phyloP scores from a whole-genome alignment of 1,140 invertebrate species.

The Eulimnadia texana region DNA sequence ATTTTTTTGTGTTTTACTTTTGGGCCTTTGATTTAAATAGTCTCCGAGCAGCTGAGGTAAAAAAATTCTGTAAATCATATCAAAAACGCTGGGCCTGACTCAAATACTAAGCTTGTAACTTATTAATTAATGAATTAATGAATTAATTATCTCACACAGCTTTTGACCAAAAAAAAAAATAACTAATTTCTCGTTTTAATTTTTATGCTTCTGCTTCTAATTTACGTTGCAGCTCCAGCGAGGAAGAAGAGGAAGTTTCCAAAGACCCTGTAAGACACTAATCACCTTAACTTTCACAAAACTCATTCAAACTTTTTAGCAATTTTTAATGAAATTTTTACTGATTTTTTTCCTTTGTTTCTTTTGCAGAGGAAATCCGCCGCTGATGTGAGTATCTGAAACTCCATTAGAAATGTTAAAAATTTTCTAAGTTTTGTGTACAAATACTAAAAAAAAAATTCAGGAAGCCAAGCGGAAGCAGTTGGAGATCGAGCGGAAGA shows the following conservation, averaged over 20 bases:
- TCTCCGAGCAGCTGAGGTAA: constrained; percentile 7
- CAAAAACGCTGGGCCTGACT: neutral
- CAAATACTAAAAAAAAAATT: neutral
- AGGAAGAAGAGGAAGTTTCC: neutral
- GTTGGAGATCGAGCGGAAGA: constrained; percentile 83
- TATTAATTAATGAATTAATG: neutral
- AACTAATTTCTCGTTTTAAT: neutral
- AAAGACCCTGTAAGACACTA: neutral
- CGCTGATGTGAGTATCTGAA: constrained; percentile 11
- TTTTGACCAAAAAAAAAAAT: neutral
- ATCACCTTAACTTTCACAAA: neutral
- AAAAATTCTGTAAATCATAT: neutral
- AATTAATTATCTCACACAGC: neutral
- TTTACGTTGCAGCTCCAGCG: neutral
- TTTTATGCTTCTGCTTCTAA: neutral
- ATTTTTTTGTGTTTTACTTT: neutral
- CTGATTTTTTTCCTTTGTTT: neutral
- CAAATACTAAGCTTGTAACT: neutral
- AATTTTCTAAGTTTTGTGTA: no score
- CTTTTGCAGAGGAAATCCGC: constrained; percentile 9
- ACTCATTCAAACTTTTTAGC: neutral
- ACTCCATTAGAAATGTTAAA: neutral
- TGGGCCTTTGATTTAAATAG: constrained; percentile 1
- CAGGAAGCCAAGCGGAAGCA: constrained; percentile 76
- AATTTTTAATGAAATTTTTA: neutral